These are phyloP conservation scores for Drosophila recens DNA, from an alignment of 2,888 invertebrate species.

Conservation along the genomic window DNA sequence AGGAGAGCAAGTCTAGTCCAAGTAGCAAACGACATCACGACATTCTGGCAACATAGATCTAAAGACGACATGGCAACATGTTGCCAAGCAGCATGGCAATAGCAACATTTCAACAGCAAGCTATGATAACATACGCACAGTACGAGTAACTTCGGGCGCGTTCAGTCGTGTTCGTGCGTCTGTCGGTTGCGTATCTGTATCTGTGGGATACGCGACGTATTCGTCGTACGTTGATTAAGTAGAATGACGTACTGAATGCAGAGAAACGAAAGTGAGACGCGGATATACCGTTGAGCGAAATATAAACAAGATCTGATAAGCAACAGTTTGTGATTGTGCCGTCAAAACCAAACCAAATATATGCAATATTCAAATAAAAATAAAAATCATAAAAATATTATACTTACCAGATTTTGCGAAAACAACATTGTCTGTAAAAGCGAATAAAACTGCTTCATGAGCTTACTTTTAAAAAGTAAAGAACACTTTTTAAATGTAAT, in stretches of 20 bases:
- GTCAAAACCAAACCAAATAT: constrained; percentile 23
- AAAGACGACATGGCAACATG: constrained; percentile 45
- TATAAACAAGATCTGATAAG: background rate
- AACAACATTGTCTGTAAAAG: background rate
- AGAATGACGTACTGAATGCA: constrained; percentile 52
- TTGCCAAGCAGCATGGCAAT: constrained; percentile 28
- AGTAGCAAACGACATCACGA: constrained; percentile 21
- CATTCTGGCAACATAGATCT: constrained; percentile 53
- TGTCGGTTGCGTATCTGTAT: constrained; percentile 75
- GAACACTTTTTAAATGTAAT: background rate
- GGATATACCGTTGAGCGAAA: constrained; percentile 9
- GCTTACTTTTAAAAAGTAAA: constrained; percentile 7
- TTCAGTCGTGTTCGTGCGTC: constrained; percentile 65
- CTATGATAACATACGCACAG: constrained; percentile 38
- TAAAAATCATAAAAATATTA: constrained; percentile 5
- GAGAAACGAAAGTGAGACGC: constrained; percentile 6
- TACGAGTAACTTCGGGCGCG: constrained; percentile 23
- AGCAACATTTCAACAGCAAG: constrained; percentile 43
- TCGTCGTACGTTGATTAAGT: constrained; percentile 34
- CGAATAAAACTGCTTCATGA: background rate
- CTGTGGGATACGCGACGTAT: constrained; percentile 74
- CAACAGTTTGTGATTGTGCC: constrained; percentile 26
- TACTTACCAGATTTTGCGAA: background rate
- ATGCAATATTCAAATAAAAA: constrained; percentile 15
- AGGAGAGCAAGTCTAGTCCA: constrained; percentile 13